Evolutionary conservation across 2,888 invertebrate genomes (phyloP).

Genomic region (Diplolepis rosae): DNA sequence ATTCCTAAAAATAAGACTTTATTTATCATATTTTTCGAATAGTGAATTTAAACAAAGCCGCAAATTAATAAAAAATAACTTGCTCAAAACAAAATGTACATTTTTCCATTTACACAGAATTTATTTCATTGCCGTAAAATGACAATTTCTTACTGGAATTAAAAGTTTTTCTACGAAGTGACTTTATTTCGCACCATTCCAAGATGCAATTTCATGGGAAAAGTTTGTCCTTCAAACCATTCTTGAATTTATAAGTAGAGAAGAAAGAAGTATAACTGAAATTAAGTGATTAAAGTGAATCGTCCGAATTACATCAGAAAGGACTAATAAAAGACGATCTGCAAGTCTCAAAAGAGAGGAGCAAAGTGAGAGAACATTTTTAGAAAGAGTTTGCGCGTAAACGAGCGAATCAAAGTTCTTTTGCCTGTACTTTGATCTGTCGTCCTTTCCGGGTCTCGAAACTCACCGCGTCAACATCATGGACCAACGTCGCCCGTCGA

Average conservation of each 20-base stretch:
- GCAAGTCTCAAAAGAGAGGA: background rate
- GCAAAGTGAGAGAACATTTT: constrained; percentile 49
- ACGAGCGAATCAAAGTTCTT: constrained; percentile 61
- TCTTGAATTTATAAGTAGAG: background rate
- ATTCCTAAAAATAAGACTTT: too few species aligned
- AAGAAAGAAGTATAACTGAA: background rate
- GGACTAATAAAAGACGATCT: constrained; percentile 13
- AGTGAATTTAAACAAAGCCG: too few species aligned
- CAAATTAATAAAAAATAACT: too few species aligned
- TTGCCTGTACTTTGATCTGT: constrained; percentile 63
- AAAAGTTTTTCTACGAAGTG: background rate
- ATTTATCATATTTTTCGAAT: too few species aligned
- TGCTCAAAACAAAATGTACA: too few species aligned
- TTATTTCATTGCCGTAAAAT: too few species aligned
- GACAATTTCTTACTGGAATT: background rate
- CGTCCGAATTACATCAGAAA: background rate
- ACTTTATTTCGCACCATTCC: background rate
- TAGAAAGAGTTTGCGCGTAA: constrained; percentile 56
- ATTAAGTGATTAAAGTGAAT: background rate
- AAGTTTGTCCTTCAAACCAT: background rate
- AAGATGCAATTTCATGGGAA: background rate
- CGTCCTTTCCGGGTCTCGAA: constrained; percentile 50
- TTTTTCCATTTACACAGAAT: too few species aligned
- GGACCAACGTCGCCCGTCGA: constrained; percentile 49
- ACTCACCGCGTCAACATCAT: constrained; percentile 58